phyloP scores from a whole-genome alignment of 2,113 vertebrate species.

The Chamaea fasciata region DNA sequence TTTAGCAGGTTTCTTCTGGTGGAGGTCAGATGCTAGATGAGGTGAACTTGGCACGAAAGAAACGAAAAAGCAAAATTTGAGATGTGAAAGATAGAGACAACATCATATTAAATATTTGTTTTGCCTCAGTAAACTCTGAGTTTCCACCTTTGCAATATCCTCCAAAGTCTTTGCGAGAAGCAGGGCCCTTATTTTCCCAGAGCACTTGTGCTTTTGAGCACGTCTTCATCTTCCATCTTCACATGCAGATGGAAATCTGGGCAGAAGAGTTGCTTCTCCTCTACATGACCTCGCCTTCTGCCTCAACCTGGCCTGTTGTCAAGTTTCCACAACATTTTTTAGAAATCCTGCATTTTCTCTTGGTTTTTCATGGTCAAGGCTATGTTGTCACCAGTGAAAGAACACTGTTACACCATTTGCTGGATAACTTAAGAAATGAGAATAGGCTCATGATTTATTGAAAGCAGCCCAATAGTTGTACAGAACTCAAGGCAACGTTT shows the following conservation, averaged over 20 bases:
- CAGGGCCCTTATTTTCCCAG: neutral
- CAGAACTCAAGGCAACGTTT: neutral
- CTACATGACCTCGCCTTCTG: neutral
- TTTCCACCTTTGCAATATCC: neutral
- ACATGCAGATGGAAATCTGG: neutral
- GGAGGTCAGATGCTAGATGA: neutral
- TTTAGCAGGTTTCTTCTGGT: neutral
- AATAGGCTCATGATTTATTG: neutral
- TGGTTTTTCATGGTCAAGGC: neutral
- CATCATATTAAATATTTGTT: neutral
- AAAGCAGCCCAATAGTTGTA: neutral
- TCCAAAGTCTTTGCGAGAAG: neutral
- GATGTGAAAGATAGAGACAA: neutral
- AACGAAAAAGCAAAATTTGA: neutral
- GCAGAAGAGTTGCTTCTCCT: neutral
- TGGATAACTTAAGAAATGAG: neutral
- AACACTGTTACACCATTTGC: neutral
- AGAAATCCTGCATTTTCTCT: neutral
- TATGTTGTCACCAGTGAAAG: neutral
- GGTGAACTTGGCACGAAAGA: neutral
- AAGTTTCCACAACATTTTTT: neutral
- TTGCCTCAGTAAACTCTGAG: neutral
- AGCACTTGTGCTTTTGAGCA: neutral
- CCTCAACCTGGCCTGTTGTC: neutral
- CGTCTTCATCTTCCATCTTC: neutral